Conservation (phyloP, 2,888 invertebrate genomes). For the Pandemis corylana region DNA sequence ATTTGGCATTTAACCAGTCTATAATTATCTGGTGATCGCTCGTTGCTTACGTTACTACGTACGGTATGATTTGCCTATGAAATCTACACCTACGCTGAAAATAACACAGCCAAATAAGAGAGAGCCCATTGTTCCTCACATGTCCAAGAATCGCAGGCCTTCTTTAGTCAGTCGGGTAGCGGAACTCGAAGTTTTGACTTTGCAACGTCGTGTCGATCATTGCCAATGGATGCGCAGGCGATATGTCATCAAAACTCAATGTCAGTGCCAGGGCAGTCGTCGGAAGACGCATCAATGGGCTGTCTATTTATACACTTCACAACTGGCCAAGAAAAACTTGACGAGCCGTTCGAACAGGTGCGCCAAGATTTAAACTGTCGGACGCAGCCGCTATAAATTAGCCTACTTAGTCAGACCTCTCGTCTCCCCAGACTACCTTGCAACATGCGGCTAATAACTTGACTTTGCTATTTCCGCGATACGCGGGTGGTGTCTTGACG, state of each 20-base stretch:
- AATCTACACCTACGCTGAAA: slow-evolving; percentile 66
- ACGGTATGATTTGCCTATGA: slow-evolving; percentile 64
- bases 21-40: slow-evolving; percentile 69
- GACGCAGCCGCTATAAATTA: slow-evolving; percentile 17
- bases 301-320: slow-evolving; percentile 70
- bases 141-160: slow-evolving; percentile 4
- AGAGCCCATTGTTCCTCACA: slow-evolving; percentile 28
- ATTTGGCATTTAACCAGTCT: slow-evolving; percentile 77
- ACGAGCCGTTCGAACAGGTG: slow-evolving; percentile 60
- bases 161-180: slow-evolving; percentile 10
- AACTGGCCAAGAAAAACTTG: slow-evolving; percentile 73
- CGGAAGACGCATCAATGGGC: slow-evolving; percentile 71
- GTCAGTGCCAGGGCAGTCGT: slow-evolving; percentile 77
- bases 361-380: slow-evolving; percentile 31
- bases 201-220: slow-evolving; percentile 45
- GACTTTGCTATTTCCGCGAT: no score
- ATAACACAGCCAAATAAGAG: slow-evolving; percentile 47
- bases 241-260: slow-evolving; percentile 63
- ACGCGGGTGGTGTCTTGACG: neutral
- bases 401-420: slow-evolving; percentile 1
- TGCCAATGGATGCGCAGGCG: slow-evolving; percentile 67
- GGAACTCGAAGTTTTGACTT: slow-evolving; percentile 34
- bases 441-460: neutral
- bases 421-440: neutral
- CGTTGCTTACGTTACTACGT: slow-evolving; percentile 62